Conservation (phyloP, 2,113 vertebrate species). For the Genyomyrus donnyi region DNA sequence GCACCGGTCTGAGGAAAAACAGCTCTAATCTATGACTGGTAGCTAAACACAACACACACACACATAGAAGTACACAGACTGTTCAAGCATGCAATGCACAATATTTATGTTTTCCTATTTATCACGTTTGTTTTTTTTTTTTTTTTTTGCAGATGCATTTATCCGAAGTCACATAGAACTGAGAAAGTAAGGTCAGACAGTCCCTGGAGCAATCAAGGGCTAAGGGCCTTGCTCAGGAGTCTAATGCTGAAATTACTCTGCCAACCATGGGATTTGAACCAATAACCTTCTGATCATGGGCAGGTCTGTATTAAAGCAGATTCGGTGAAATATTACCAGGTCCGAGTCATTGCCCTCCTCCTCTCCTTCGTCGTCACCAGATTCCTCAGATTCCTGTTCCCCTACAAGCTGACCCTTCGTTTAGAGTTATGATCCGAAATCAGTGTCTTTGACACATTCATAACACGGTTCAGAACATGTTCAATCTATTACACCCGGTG, state of each 20-base stretch:
- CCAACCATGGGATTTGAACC: not conserved
- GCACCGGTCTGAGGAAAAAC: not conserved
- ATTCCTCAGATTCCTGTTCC: slow-evolving; percentile 81
- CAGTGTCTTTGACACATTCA: not conserved
- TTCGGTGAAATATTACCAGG: slow-evolving; percentile 63
- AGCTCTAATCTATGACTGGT: not conserved
- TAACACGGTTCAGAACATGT: not conserved
- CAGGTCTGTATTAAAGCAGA: not conserved
- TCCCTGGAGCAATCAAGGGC: not conserved
- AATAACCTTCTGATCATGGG: not conserved
- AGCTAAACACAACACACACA: not conserved
- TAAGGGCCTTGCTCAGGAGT: not conserved
- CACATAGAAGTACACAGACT: not conserved
- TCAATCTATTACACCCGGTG: not conserved
- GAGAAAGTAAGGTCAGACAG: not conserved
- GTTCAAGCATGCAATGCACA: not conserved
- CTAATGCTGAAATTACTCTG: not conserved
- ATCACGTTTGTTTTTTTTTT: not conserved
- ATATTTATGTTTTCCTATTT: not conserved
- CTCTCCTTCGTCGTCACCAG: slow-evolving; percentile 76
- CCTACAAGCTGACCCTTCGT: slow-evolving; percentile 54
- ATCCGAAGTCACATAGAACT: not conserved
- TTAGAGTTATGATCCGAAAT: not conserved
- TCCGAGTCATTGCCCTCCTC: slow-evolving; percentile 90
- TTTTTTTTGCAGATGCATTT: not conserved